Evolutionary conservation across 2,888 invertebrate genomes (phyloP).

Genomic region (Drymonia ruficornis): DNA sequence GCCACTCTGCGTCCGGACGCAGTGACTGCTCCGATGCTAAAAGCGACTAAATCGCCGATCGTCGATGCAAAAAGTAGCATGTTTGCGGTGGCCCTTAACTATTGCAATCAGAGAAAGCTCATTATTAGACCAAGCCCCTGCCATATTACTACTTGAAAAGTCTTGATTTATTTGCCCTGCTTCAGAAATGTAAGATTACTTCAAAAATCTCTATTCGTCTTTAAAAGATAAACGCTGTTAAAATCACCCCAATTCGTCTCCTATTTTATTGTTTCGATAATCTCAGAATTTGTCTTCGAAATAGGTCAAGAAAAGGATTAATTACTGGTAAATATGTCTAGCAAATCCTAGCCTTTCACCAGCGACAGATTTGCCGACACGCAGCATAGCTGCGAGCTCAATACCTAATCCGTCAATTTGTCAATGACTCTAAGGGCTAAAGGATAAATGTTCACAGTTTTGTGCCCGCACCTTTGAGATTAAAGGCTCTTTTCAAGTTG

Average conservation of each 20-base stretch:
- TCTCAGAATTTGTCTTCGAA: neutral
- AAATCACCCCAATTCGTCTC: constrained; percentile 2
- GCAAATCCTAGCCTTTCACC: constrained; percentile 4
- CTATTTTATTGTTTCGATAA: neutral
- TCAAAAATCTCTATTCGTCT: neutral
- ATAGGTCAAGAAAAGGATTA: constrained; percentile 2
- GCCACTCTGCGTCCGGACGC: too few relatives aligned
- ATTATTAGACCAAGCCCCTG: too few relatives aligned
- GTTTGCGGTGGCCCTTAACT: too few relatives aligned
- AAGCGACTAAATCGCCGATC: too few relatives aligned
- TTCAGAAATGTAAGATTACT: too few relatives aligned
- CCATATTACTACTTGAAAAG: neutral
- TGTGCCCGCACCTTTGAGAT: constrained; percentile 3
- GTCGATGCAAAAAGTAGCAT: too few relatives aligned
- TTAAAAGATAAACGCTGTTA: neutral
- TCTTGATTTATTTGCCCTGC: too few relatives aligned
- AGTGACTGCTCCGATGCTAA: too few relatives aligned
- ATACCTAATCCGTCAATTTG: constrained; percentile 8
- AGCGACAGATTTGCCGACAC: constrained; percentile 1
- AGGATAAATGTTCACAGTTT: constrained; percentile 5
- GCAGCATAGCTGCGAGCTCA: neutral
- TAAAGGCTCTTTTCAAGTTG: neutral
- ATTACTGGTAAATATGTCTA: neutral
- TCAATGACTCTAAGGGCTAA: constrained; percentile 1
- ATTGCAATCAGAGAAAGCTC: too few relatives aligned